These are phyloP conservation scores for Gila robusta DNA, from an alignment of 2,797 vertebrate species.

Conservation along the genomic window DNA sequence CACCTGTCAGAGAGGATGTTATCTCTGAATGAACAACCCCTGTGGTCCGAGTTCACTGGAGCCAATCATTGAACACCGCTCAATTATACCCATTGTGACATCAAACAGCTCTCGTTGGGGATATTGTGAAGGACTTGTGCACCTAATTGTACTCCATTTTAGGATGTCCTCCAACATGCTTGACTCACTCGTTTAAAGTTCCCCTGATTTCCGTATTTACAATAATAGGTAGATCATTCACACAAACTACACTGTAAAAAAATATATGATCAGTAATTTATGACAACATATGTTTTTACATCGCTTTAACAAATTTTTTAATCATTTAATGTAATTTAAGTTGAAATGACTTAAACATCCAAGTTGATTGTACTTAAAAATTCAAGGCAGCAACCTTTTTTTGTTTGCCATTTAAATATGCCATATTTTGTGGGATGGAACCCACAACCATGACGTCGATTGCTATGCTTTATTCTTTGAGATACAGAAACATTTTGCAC, in stretches of 20 bases:
- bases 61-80: slow-evolving; percentile 43
- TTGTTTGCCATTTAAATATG: background rate
- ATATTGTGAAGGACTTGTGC: background rate
- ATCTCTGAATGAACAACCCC: slow-evolving; percentile 49
- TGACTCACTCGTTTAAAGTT: slow-evolving; percentile 7
- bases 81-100: slow-evolving; percentile 45
- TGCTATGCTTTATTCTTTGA: background rate
- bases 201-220: background rate
- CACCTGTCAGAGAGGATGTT: slow-evolving; percentile 52
- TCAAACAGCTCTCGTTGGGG: slow-evolving; percentile 30
- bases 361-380: no score
- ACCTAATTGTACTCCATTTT: slow-evolving; percentile 3
- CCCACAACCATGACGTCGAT: background rate
- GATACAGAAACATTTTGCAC: background rate
- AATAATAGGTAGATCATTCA: background rate
- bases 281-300: no score
- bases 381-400: no score
- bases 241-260: background rate
- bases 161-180: slow-evolving; percentile 22
- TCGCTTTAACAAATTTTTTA: no score
- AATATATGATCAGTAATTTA: no score
- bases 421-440: background rate
- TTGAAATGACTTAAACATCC: no score
- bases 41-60: slow-evolving; percentile 41
- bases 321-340: no score